phyloP scores from a whole-genome alignment of 2,797 vertebrate genomes.

The Spinibarbus caldwelli region DNA sequence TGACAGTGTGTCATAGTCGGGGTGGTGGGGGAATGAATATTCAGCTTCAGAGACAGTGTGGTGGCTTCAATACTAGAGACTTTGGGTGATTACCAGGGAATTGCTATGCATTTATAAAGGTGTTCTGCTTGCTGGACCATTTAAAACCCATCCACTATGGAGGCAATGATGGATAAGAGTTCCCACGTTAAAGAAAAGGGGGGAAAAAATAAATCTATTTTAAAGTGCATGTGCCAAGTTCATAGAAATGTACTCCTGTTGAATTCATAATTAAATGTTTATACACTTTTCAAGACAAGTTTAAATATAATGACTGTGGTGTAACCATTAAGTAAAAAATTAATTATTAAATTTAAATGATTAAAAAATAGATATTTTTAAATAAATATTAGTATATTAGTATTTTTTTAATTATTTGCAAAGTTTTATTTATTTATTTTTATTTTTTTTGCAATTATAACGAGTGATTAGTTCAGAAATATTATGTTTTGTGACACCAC shows the following conservation, averaged over 20 bases:
- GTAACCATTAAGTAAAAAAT: background rate
- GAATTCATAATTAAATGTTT: background rate
- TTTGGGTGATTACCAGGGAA: slow-evolving; percentile 17
- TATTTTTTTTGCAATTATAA: background rate
- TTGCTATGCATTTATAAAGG: background rate
- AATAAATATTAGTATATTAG: too few species aligned
- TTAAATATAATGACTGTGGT: background rate
- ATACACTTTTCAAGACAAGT: too few species aligned
- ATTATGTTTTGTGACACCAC: background rate
- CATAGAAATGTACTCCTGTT: background rate
- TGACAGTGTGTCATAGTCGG: slow-evolving; percentile 35
- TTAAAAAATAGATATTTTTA: too few species aligned
- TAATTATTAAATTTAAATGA: background rate
- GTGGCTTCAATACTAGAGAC: slow-evolving; percentile 4
- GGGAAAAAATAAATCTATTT: too few species aligned
- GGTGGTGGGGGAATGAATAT: background rate
- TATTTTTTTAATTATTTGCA: background rate
- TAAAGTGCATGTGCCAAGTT: background rate
- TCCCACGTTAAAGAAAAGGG: too few species aligned
- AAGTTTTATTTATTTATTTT: too few species aligned
- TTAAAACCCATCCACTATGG: too few species aligned
- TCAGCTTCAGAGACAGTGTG: background rate
- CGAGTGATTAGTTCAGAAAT: background rate
- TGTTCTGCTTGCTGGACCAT: background rate
- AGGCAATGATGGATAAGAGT: too few species aligned